A percentile compares a stretch with the other conserved stretches of the same genome.
These are phyloP conservation scores for Castor canadensis DNA, from an alignment of 2,113 vertebrate genomes.

Conservation along the genomic window DNA sequence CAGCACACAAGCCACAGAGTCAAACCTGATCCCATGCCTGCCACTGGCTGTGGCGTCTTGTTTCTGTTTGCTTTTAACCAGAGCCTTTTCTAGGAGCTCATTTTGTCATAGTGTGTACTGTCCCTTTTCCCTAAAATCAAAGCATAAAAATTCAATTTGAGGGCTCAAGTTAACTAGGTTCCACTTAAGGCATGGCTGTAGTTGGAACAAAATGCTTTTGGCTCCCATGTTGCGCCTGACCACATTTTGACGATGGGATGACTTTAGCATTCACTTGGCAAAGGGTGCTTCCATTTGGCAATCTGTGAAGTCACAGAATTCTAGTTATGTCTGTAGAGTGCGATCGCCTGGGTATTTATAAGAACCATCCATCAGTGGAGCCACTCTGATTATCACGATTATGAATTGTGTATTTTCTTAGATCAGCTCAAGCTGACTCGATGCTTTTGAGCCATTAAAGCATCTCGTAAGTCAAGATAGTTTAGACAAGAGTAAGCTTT, in stretches of 20 bases:
- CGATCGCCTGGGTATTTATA: conserved; percentile 57
- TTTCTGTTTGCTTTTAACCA: conserved; percentile 5
- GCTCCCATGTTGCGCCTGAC: not conserved
- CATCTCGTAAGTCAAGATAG: conserved; percentile 71
- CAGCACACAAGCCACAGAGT: not conserved
- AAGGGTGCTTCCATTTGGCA: conserved; percentile 52
- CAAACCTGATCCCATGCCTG: not conserved
- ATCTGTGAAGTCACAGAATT: conserved; percentile 47
- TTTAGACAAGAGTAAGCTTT: conserved; percentile 66
- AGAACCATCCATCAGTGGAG: conserved; percentile 48
- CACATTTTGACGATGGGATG: not conserved
- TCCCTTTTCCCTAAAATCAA: not conserved
- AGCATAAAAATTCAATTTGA: not conserved
- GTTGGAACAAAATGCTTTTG: not conserved
- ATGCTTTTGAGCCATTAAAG: conserved; percentile 63
- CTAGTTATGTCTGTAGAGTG: conserved; percentile 63
- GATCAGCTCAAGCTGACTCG: conserved; percentile 70
- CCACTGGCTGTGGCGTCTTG: fast-evolving
- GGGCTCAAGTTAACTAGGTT: not conserved
- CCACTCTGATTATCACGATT: conserved; percentile 46
- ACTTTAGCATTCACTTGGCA: conserved; percentile 43
- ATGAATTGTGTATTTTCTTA: conserved; percentile 72
- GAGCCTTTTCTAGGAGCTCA: not conserved
- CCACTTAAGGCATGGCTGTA: not conserved
- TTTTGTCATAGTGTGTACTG: not conserved